Evolutionary conservation across 2,113 vertebrate genomes (phyloP).

Genomic region (Ranitomeya imitator): DNA sequence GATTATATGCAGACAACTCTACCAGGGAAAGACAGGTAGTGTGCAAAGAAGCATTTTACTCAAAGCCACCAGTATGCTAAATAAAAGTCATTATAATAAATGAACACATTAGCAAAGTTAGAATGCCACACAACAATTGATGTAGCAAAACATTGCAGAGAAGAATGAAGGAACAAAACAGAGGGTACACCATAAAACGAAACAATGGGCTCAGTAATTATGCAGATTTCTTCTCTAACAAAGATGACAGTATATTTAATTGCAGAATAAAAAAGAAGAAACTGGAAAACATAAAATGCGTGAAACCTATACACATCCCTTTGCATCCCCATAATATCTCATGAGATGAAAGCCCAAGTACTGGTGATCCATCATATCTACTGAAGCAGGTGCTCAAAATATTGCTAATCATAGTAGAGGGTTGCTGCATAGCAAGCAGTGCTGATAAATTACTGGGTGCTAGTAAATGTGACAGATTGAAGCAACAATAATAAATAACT

Average conservation of each 20-base stretch:
- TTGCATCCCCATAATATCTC: conserved; percentile 39
- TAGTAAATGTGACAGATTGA: conserved; percentile 52
- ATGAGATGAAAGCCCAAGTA: conserved; percentile 45
- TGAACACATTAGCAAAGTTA: conserved; percentile 21
- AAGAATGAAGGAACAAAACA: conserved; percentile 5
- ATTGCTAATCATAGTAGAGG: conserved; percentile 51
- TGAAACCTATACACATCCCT: conserved; percentile 41
- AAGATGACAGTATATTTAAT: conserved; percentile 45
- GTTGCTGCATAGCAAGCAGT: conserved; percentile 47
- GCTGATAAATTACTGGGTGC: conserved; percentile 48
- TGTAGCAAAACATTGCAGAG: conserved; percentile 19
- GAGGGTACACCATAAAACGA: conserved; percentile 16
- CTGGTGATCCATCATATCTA: conserved; percentile 52
- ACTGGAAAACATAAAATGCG: conserved; percentile 24
- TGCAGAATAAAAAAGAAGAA: conserved; percentile 45
- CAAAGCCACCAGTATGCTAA: conserved; percentile 5
- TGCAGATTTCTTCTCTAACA: conserved; percentile 28
- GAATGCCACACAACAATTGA: conserved; percentile 26
- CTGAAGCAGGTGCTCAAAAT: conserved; percentile 52
- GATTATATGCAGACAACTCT: conserved; percentile 12
- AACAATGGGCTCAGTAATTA: conserved; percentile 34
- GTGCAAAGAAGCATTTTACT: conserved; percentile 17
- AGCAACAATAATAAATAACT: conserved; percentile 56
- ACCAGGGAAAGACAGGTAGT: background rate
- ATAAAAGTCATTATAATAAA: conserved; percentile 47